Conservation (phyloP, 1,140 invertebrate genomes). For the Euwallacea fornicatus region DNA sequence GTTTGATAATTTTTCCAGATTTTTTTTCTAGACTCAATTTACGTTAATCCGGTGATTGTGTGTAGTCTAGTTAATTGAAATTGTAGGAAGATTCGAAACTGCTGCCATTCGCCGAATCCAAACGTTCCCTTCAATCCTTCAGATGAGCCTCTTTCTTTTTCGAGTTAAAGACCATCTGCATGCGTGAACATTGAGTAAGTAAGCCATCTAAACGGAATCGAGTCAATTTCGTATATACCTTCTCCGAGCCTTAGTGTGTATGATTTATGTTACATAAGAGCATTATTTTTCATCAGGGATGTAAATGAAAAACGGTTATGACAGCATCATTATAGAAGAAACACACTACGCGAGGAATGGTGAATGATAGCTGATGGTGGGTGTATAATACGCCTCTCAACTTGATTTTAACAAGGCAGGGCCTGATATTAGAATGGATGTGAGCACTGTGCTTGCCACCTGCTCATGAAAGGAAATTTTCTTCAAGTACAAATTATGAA, state of each 20-base stretch:
- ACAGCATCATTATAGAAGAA: conserved; percentile 31
- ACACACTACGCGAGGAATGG: conserved; percentile 23
- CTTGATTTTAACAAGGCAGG: conserved; percentile 7
- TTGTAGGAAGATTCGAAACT: too few species aligned
- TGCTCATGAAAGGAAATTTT: too few species aligned
- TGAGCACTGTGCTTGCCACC: not conserved
- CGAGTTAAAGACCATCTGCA: too few species aligned
- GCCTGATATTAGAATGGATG: conserved; percentile 11
- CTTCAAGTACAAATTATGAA: too few species aligned
- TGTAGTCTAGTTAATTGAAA: too few species aligned
- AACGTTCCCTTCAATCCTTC: too few species aligned
- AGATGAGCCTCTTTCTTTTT: too few species aligned
- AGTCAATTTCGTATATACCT: not conserved
- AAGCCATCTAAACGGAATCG: not conserved
- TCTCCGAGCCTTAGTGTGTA: conserved; percentile 3
- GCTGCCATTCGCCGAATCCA: too few species aligned
- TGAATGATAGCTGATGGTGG: conserved; percentile 32
- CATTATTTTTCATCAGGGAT: conserved; percentile 35
- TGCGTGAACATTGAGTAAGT: too few species aligned
- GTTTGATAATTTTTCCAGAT: too few species aligned
- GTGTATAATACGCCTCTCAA: conserved; percentile 12
- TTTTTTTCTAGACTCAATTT: too few species aligned
- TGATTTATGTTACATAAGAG: conserved; percentile 28
- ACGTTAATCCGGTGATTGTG: too few species aligned
- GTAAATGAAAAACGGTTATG: conserved; percentile 34